Conservation (phyloP, 2,888 invertebrate genomes). For the Coelogynopora nodosa region DNA sequence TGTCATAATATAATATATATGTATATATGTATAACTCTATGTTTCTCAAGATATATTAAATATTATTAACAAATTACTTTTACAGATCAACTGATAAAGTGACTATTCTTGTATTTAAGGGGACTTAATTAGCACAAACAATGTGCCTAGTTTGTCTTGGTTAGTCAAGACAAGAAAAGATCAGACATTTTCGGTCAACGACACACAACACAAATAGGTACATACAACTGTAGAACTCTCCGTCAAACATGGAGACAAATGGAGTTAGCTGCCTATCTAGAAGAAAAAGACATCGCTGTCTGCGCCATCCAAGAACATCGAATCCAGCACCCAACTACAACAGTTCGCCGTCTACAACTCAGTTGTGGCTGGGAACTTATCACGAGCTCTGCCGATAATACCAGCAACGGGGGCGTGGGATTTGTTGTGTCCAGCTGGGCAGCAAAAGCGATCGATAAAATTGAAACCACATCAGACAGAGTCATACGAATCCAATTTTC, state of each 20-base stretch:
- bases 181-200: not conserved
- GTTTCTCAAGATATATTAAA: too few species aligned
- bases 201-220: not conserved
- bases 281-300: not conserved
- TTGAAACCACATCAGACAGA: slow-evolving; percentile 31
- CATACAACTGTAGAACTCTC: not conserved
- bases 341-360: not conserved
- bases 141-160: too few species aligned
- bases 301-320: not conserved
- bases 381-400: not conserved
- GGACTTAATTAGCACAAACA: too few species aligned
- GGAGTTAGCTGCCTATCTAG: not conserved
- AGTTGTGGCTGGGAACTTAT: not conserved
- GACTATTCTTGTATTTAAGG: too few species aligned
- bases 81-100: too few species aligned
- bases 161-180: not conserved
- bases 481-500: slow-evolving; percentile 29
- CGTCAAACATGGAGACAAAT: not conserved
- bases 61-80: too few species aligned
- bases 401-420: not conserved
- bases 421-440: slow-evolving; percentile 9
- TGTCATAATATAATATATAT: too few species aligned
- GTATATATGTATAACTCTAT: too few species aligned
- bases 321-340: not conserved
- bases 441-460: slow-evolving; percentile 29